Evolutionary conservation across 2,888 invertebrate species (phyloP), one percentile per base, ranked within the genome.

Genomic region (Ptilodon capucinus): DNA sequence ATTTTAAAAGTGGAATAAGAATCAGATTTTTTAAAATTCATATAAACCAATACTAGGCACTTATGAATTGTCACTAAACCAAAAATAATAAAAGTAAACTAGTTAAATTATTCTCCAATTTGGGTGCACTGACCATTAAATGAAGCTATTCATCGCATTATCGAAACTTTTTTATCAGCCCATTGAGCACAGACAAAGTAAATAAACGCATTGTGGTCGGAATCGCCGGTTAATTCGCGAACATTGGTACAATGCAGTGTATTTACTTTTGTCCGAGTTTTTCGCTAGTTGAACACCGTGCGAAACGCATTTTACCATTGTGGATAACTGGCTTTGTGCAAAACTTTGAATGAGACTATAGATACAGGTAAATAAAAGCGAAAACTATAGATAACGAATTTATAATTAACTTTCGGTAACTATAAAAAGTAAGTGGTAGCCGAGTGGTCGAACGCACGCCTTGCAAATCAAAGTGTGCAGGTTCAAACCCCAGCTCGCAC

Each of bases 91-190:
- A n/a, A n/a, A 7, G 23, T 8, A 25, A 8, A 25, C 9, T 5
- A 28, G 7, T 0, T n/a, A 11, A 11, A n/a, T 28, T 28, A n/a
- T 11, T 28, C 28, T n/a, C 23, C 21, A 23, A 40, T 18, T 16
- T 23, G 14, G 2, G 9, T 25, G n/a, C n/a, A 21, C 25, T 11
- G 14, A 25, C 21, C 40, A 40, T 25, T 25, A 40, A 40, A 40
- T 23, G 25, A 14, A 38, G 16, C 39, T 13, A 13, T 13, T 21
- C 21, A 39, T 21, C 1, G 11, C 19, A 18, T 41, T 17, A 18
- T 44, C 54, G 67, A 71, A 62, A 67, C 73, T 68, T 69, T 74
- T 75, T 75, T 75, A 51, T 58, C 74, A 68, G 68, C 46, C 60
- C 64, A 70, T 50, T 75, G 67, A 54, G 17, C 65, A 64, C 54